Conservation (phyloP, 2,797 vertebrate genomes). For the Myripristis murdjan region DNA sequence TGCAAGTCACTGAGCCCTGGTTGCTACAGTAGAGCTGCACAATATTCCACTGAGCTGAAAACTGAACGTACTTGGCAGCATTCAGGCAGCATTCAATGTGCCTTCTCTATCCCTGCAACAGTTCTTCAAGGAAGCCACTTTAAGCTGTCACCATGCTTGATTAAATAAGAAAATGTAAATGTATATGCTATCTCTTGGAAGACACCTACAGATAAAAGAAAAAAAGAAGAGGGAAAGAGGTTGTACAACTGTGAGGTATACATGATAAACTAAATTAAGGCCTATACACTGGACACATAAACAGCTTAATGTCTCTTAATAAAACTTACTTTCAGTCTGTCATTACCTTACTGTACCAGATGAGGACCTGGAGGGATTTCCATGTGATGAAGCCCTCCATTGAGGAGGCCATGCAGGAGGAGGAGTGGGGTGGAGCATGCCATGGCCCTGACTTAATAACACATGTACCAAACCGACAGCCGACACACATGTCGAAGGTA, state of each 20-base stretch:
- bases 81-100: neutral
- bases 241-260: too few species aligned
- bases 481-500: slow-evolving; percentile 80
- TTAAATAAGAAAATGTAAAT: too few species aligned
- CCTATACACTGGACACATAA: neutral
- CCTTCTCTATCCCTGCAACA: neutral
- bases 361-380: slow-evolving; percentile 41
- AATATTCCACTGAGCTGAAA: slow-evolving; percentile 3
- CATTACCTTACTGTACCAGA: slow-evolving; percentile 40
- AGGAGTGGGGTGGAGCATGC: slow-evolving; percentile 68
- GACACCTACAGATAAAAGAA: too few species aligned
- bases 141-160: neutral
- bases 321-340: slow-evolving; percentile 16
- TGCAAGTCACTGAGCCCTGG: neutral
- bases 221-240: too few species aligned
- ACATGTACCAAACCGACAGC: slow-evolving; percentile 72
- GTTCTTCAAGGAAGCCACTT: neutral
- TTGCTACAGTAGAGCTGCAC: neutral
- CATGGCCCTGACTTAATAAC: slow-evolving; percentile 78
- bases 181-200: too few species aligned
- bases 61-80: neutral
- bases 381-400: slow-evolving; percentile 71
- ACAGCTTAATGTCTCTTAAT: neutral
- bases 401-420: slow-evolving; percentile 67
- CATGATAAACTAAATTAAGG: too few species aligned